A percentile compares a stretch with the other conserved stretches of the same genome.
These are phyloP conservation scores for Dipodomys spectabilis DNA, from an alignment of 2,113 vertebrate species.

Conservation along the genomic window DNA sequence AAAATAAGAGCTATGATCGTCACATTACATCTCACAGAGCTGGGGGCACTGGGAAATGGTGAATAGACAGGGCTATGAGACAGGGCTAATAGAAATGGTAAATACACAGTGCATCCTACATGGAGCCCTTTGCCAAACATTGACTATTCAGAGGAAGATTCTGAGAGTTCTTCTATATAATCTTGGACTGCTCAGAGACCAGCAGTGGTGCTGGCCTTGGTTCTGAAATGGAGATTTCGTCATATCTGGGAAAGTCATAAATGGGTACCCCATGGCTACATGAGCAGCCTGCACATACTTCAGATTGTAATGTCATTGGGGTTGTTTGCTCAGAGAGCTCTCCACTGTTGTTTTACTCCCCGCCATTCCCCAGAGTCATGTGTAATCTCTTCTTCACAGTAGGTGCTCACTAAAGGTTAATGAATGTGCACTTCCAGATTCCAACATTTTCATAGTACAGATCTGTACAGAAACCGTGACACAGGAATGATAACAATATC, in stretches of 20 bases:
- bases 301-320: background rate
- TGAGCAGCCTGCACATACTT: background rate
- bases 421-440: background rate
- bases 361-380: no score
- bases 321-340: background rate
- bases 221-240: background rate
- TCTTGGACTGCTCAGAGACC: background rate
- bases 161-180: background rate
- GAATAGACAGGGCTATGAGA: background rate
- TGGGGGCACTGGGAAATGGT: background rate
- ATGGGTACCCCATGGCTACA: background rate
- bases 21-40: background rate
- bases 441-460: background rate
- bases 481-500: background rate
- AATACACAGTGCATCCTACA: background rate
- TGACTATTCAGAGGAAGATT: background rate
- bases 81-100: background rate
- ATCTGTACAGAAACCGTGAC: background rate
- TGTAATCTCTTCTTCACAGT: background rate
- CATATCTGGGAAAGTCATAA: background rate
- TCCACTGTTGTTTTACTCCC: background rate
- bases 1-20: background rate
- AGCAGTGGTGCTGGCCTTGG: background rate
- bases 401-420: background rate
- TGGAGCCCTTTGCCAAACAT: background rate